phyloP scores from a whole-genome alignment of 1,140 invertebrate species.

The Drosophila athabasca region DNA sequence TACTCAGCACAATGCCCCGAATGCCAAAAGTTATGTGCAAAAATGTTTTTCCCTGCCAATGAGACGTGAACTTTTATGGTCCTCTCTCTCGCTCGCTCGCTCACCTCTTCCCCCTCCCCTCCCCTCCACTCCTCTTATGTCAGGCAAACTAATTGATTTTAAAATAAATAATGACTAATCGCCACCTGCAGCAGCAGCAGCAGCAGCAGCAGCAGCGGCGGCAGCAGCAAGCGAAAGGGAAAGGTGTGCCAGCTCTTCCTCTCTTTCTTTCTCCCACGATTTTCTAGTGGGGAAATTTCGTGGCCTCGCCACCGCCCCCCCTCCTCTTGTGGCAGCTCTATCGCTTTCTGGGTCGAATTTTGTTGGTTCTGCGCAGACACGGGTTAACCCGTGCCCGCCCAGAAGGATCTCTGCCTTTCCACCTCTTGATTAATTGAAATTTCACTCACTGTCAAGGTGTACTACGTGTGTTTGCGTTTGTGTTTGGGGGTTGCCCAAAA shows the following conservation, averaged over 20 bases:
- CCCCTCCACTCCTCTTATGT: conserved; percentile 36
- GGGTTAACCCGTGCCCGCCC: conserved; percentile 39
- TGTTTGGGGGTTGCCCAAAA: conserved; percentile 5
- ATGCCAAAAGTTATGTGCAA: conserved; percentile 50
- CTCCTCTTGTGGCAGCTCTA: neutral
- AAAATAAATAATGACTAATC: conserved; percentile 82
- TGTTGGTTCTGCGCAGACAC: conserved; percentile 45
- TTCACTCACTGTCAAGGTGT: conserved; percentile 74
- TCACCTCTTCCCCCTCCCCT: conserved; percentile 1
- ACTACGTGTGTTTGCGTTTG: conserved; percentile 9
- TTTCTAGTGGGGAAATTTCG: too few species aligned
- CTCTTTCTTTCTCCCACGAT: neutral
- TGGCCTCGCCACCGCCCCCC: too few species aligned
- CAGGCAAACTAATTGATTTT: conserved; percentile 78
- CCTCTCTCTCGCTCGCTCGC: neutral
- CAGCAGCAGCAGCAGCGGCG: conserved; percentile 13
- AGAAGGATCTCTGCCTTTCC: conserved; percentile 38
- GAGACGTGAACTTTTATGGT: conserved; percentile 64
- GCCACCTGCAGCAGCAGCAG: conserved; percentile 56
- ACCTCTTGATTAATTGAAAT: conserved; percentile 79
- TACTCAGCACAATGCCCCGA: conserved; percentile 39
- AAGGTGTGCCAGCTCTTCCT: neutral
- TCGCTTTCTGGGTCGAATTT: conserved; percentile 46
- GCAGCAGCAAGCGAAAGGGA: conserved; percentile 20
- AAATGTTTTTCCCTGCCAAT: conserved; percentile 71